A percentile compares a stretch with the other conserved stretches of the same genome.
phyloP scores from a whole-genome alignment of 2,797 vertebrate species.

The Momotus momota region DNA sequence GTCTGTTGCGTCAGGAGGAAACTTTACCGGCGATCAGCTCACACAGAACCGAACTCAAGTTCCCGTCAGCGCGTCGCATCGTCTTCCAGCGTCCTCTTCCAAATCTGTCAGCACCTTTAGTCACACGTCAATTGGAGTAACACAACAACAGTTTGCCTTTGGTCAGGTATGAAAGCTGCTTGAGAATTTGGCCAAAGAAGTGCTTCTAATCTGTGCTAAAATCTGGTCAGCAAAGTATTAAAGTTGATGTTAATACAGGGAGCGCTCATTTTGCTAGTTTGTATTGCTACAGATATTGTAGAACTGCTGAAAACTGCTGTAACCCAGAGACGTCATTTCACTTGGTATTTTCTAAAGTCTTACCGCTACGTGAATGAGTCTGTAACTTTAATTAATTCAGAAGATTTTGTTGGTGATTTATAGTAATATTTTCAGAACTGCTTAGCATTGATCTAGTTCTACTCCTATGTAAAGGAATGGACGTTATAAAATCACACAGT shows the following conservation, averaged over 20 bases:
- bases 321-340: neutral
- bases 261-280: neutral
- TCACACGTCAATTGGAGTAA: conserved; percentile 73
- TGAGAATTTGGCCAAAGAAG: neutral
- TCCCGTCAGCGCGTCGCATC: conserved; percentile 84
- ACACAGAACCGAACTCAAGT: conserved; percentile 80
- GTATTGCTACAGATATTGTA: neutral
- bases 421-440: neutral
- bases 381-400: neutral
- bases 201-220: neutral
- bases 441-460: neutral
- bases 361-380: neutral
- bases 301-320: neutral
- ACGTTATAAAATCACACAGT: neutral
- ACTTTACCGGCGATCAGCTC: conserved; percentile 77
- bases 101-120: conserved; percentile 86
- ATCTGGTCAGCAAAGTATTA: neutral
- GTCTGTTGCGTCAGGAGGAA: conserved; percentile 75
- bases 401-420: neutral
- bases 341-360: neutral
- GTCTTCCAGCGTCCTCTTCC: conserved; percentile 88
- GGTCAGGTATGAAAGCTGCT: conserved; percentile 76
- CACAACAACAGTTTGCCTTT: conserved; percentile 77
- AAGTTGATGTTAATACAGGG: neutral
- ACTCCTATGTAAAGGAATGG: neutral